Base-by-base conservation (phyloP, 2,888 invertebrate species). In the Parapristionchus giblindavisi region DNA sequence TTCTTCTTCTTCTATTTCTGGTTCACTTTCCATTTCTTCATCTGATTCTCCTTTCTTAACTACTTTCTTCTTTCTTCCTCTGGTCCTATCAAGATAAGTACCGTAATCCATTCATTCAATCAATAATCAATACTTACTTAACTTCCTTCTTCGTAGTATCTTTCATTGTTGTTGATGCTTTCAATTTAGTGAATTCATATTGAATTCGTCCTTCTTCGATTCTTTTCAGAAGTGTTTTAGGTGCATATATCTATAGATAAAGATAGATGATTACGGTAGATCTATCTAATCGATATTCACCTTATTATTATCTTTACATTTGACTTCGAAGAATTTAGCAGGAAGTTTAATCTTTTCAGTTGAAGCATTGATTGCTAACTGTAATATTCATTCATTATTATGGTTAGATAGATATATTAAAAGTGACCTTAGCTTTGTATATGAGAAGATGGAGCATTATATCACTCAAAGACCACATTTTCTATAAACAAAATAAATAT, bases 381-480 rank as follows among this genome's bases (percentile, higher is more conserved):
- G 0, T 36, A 60, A 0, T 36, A 4, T n/a, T 1, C 1, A 6
- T 1, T 21, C 34, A 36, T 60, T 2, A 36, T 34, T n/a, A 36
- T 43, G 34, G 34, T n/a, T 36, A 60, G 60, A 60, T 14, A 60
- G 21, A 17, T 11, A 61, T 38, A 40, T 24, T 11, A 61, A 38
- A n/a, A 6, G 40, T 61, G 24, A 61, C 61, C 61, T 61, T 61
- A 24, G 61, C 61, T 27, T 61, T 61, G 61, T 61, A 61, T 1
- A 61, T 8, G 21, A 61, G 38, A 8, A 61, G 40, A 24, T 61
- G 61, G 0, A 40, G 38, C 61, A 61, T 61, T n/a, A 61, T 40
- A 14, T 82, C 80, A 29, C 75, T 71, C 14, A 82, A 32, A 1
- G 80, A 79, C 82, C 82, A 82, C n/a, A 80, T 54, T 63, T 82